A percentile compares a stretch with the other conserved stretches of the same genome.
phyloP scores from a whole-genome alignment of 2,888 invertebrate genomes.

The Xylota segnis region DNA sequence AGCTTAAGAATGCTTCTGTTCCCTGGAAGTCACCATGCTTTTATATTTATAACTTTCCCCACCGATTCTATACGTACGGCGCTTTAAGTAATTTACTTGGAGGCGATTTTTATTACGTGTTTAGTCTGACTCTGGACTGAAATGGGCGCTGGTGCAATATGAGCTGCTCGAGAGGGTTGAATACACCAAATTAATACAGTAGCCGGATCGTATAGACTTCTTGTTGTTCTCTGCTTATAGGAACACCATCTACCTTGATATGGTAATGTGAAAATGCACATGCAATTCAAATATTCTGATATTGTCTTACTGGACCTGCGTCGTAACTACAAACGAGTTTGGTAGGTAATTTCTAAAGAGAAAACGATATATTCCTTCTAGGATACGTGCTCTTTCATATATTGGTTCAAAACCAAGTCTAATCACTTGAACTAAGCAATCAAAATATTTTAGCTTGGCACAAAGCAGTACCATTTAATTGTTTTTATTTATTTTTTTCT shows the following conservation, averaged over 20 bases:
- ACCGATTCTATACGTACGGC: constrained; percentile 18
- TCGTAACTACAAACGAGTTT: constrained; percentile 18
- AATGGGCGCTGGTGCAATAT: constrained; percentile 48
- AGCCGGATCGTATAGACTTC: background rate
- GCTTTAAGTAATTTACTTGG: constrained; percentile 15
- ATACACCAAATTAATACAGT: constrained; percentile 17
- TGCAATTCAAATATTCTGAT: constrained; percentile 20
- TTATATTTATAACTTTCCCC: constrained; percentile 62
- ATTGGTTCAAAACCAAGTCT: background rate
- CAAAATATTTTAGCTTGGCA: background rate
- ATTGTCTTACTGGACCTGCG: background rate
- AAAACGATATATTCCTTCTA: background rate
- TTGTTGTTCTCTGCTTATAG: background rate
- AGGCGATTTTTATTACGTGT: constrained; percentile 46
- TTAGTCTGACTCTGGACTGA: constrained; percentile 37
- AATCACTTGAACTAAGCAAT: background rate
- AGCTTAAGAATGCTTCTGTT: constrained; percentile 67
- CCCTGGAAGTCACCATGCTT: constrained; percentile 39
- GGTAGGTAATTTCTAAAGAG: constrained; percentile 1
- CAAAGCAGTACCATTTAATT: background rate
- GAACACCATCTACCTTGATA: background rate
- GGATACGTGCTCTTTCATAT: constrained; percentile 28
- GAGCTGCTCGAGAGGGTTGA: constrained; percentile 27
- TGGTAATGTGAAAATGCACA: constrained; percentile 17
- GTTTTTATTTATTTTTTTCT: constrained; percentile 3